Base-by-base conservation (phyloP, 2,113 vertebrate genomes). In the Struthio camelus region DNA sequence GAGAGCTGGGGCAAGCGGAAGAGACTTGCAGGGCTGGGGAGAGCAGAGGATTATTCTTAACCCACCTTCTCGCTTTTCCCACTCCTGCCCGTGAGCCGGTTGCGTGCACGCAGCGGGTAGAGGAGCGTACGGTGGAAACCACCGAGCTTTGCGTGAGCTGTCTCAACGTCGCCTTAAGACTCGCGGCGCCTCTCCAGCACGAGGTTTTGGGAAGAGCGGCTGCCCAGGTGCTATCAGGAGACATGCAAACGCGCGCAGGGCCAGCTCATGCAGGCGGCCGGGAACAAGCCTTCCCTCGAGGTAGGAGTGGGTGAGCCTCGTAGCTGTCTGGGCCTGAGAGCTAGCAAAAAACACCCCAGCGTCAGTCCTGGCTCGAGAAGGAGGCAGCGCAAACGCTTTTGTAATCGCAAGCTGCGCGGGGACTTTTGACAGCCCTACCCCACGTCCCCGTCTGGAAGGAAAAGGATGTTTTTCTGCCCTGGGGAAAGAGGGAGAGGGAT, bases 221-320 rank as follows among this genome's bases (percentile, higher is more conserved):
- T 95, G 80, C 78, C 42, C 0, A 1, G 54, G 62, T 5, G 28
- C 91, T 96, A 91, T 94, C 81, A 76, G 87, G 85, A 94, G 89
- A 91, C 96, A 87, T 91, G 96, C 93, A 96, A 97, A 96, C 53
- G 89, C 95, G 87, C 11, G 94, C 11, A 91, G 75, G 92, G 93
- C 91, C 97, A 97, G 87, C 96, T 97, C 92, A 96, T 87, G 75
- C 44, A 42, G 50, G 71, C n/a, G 61, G 84, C 71, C 77, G 81
- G 81, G 87, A 97, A 89, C 91, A 94, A 94, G 89, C 78, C 62
- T 87, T 92, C 91, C 91, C 96, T 91, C 36, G 3, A 97, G 94
- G 86, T 81, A 89, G 62, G 86, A 89, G 89, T 94, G 94, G 96
- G 96, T 95, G 91, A 62, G 70, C 85, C 85, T 64, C 71, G 72